Conservation (phyloP, 2,113 vertebrate species). For the Oryzias javanicus region DNA sequence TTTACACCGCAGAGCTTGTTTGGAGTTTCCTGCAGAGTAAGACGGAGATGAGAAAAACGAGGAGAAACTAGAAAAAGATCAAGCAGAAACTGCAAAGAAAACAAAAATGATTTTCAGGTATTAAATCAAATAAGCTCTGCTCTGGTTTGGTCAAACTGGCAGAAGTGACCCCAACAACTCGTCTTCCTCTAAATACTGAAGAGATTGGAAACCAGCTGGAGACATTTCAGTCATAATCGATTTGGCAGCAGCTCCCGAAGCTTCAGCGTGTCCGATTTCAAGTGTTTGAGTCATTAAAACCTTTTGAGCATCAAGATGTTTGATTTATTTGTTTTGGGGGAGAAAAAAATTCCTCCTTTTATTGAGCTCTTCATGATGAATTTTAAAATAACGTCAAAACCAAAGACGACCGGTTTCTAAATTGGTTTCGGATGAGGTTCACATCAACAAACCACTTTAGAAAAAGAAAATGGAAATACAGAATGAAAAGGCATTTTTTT, state of each 20-base stretch:
- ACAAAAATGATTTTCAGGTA: not conserved
- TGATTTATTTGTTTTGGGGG: slow-evolving; percentile 5
- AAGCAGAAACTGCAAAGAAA: too few species aligned
- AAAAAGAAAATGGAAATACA: slow-evolving; percentile 4
- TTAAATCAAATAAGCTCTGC: slow-evolving; percentile 23
- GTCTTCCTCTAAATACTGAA: slow-evolving; percentile 26
- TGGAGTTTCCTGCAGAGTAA: slow-evolving; percentile 83
- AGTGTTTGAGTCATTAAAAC: slow-evolving; percentile 8
- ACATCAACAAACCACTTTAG: slow-evolving; percentile 10
- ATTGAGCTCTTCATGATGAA: slow-evolving; percentile 8
- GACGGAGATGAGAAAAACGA: not conserved
- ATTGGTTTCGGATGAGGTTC: slow-evolving; percentile 9
- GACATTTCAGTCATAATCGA: slow-evolving; percentile 48
- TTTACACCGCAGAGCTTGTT: slow-evolving; percentile 89
- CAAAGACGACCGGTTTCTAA: slow-evolving; percentile 16
- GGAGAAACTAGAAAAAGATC: not conserved
- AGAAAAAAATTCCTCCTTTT: slow-evolving; percentile 7
- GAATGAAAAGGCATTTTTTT: slow-evolving; percentile 16
- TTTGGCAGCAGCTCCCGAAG: slow-evolving; percentile 31
- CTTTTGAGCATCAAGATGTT: slow-evolving; percentile 7
- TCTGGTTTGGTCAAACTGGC: slow-evolving; percentile 13
- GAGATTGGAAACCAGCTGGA: slow-evolving; percentile 50
- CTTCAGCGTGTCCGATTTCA: slow-evolving; percentile 13
- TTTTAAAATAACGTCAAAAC: slow-evolving; percentile 4
- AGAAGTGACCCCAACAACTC: slow-evolving; percentile 32